Conservation (phyloP, 2,113 vertebrate genomes). For the Barbus barbus region DNA sequence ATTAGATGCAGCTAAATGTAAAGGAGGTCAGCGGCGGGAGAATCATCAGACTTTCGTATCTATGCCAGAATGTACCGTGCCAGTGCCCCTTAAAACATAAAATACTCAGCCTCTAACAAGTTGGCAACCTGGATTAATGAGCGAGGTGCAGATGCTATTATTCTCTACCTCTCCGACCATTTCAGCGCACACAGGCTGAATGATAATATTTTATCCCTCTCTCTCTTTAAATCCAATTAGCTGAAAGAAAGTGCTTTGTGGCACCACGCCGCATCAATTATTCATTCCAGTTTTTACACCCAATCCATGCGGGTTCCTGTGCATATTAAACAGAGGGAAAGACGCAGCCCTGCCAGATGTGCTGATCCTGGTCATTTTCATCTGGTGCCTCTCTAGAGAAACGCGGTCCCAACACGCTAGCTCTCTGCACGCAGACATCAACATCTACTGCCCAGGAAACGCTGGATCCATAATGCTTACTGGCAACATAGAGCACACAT, state of each 20-base stretch:
- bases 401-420: constrained; percentile 42
- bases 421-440: constrained; percentile 20
- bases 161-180: constrained; percentile 56
- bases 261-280: constrained; percentile 71
- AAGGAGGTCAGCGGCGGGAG: constrained; percentile 39
- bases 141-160: constrained; percentile 50
- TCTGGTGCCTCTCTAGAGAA: constrained; percentile 61
- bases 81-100: constrained; percentile 27
- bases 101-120: constrained; percentile 34
- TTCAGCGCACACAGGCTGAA: constrained; percentile 41
- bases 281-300: constrained; percentile 72
- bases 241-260: constrained; percentile 70
- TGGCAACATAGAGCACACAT: constrained; percentile 22
- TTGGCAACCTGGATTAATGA: constrained; percentile 55
- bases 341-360: constrained; percentile 69
- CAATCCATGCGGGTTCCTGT: constrained; percentile 69
- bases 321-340: constrained; percentile 71
- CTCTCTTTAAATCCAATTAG: constrained; percentile 74
- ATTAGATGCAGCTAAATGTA: constrained; percentile 34
- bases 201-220: constrained; percentile 56
- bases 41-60: constrained; percentile 10
- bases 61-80: neutral
- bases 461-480: constrained; percentile 36
- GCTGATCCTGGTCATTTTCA: constrained; percentile 65
- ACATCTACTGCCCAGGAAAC: constrained; percentile 6